These are phyloP conservation scores for Scolopax bukidnonensis DNA, from an alignment of 2,797 vertebrate genomes.

Conservation along the genomic window DNA sequence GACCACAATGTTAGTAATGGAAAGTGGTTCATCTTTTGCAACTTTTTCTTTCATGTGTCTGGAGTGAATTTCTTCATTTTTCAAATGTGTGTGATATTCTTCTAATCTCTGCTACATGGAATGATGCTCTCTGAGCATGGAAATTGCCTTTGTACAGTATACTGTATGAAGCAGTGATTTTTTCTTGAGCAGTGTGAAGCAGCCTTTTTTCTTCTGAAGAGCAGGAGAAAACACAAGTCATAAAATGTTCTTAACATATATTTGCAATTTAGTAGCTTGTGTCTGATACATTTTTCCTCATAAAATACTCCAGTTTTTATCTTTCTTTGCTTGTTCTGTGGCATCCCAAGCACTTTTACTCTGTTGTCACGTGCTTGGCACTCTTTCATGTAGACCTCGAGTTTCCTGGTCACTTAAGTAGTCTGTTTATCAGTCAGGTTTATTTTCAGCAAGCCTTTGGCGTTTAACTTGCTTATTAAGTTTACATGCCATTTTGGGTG, in stretches of 20 bases:
- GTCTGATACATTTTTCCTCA: not conserved
- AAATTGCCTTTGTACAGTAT: not conserved
- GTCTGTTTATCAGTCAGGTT: not conserved
- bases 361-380: not conserved
- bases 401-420: not conserved
- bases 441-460: constrained; percentile 6
- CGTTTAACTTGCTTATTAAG: not conserved
- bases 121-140: not conserved
- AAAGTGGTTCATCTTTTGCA: constrained; percentile 72
- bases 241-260: not conserved
- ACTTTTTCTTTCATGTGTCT: constrained; percentile 57
- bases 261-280: not conserved
- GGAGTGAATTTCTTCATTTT: constrained; percentile 30
- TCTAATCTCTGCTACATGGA: constrained; percentile 1
- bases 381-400: not conserved
- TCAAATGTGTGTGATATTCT: constrained; percentile 14
- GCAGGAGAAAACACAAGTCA: not conserved
- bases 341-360: not conserved
- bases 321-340: not conserved
- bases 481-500: not conserved
- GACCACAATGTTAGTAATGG: constrained; percentile 71
- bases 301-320: not conserved
- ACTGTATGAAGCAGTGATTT: not conserved
- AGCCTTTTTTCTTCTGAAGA: constrained; percentile 7
- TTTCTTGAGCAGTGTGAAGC: not conserved